phyloP scores from a whole-genome alignment of 1,140 invertebrate species.

The Maconellicoccus hirsutus region DNA sequence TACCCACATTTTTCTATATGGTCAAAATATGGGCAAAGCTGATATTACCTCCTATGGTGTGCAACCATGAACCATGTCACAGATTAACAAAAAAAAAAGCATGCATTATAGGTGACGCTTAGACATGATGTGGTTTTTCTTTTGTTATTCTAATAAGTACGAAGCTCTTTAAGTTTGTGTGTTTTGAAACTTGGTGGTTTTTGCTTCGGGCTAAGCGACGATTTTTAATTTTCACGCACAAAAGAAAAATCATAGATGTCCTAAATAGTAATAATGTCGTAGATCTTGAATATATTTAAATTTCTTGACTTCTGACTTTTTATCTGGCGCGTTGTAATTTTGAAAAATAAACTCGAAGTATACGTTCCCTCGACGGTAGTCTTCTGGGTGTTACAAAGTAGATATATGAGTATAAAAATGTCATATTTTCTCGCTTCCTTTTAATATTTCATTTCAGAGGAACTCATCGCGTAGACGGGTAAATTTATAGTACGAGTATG shows the following conservation, averaged over 20 bases:
- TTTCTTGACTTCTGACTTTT: no score
- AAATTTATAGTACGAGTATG: no score
- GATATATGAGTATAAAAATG: no score
- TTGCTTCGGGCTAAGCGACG: neutral
- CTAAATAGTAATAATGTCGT: no score
- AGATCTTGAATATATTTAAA: no score
- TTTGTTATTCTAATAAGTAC: slow-evolving; percentile 22
- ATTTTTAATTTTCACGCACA: neutral
- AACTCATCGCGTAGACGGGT: no score
- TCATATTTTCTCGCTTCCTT: no score
- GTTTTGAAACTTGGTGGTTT: slow-evolving; percentile 4
- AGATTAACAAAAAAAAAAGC: slow-evolving; percentile 20
- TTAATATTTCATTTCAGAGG: no score
- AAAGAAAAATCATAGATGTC: neutral
- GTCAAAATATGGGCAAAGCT: slow-evolving; percentile 20
- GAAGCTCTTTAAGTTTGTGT: neutral
- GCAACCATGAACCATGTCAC: slow-evolving; percentile 15
- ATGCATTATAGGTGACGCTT: slow-evolving; percentile 20
- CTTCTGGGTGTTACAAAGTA: no score
- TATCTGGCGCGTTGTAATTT: no score
- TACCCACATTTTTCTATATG: slow-evolving; percentile 20
- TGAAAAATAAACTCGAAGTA: no score
- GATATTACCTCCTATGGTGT: slow-evolving; percentile 18
- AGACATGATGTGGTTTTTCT: slow-evolving; percentile 20
- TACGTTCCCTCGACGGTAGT: no score